phyloP scores from a whole-genome alignment of 2,797 vertebrate species.

The Anguilla pacifica region DNA sequence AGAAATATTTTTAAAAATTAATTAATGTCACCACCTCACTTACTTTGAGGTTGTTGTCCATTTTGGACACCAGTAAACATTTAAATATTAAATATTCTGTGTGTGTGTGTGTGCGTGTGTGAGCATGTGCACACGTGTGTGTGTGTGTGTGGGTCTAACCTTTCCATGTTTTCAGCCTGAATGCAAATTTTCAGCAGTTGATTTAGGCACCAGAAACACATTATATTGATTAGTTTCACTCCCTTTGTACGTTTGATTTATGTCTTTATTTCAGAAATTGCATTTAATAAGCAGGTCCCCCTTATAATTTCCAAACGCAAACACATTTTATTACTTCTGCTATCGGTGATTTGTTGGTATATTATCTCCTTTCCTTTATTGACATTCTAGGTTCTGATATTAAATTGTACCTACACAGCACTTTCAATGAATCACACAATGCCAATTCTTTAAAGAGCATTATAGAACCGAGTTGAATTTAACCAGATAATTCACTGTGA shows the following conservation, averaged over 20 bases:
- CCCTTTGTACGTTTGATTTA: background rate
- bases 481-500: background rate
- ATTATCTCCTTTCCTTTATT: background rate
- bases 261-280: conserved; percentile 9
- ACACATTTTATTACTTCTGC: background rate
- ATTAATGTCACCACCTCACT: too few species aligned
- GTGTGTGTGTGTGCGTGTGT: too few species aligned
- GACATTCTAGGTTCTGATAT: background rate
- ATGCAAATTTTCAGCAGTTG: background rate
- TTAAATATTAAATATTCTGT: too few species aligned
- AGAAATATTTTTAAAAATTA: too few species aligned
- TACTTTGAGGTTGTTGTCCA: too few species aligned
- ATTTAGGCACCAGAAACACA: background rate
- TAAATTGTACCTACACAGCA: background rate
- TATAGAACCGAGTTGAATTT: background rate
- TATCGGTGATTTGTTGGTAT: background rate
- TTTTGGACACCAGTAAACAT: too few species aligned
- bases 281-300: background rate
- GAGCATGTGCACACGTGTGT: too few species aligned
- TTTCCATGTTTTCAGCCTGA: too few species aligned
- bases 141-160: too few species aligned
- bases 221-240: conserved; percentile 1
- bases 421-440: background rate
- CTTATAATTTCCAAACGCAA: background rate
- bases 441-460: background rate